Conservation (phyloP, 1,140 invertebrate genomes). For the Drosophila guanche region DNA sequence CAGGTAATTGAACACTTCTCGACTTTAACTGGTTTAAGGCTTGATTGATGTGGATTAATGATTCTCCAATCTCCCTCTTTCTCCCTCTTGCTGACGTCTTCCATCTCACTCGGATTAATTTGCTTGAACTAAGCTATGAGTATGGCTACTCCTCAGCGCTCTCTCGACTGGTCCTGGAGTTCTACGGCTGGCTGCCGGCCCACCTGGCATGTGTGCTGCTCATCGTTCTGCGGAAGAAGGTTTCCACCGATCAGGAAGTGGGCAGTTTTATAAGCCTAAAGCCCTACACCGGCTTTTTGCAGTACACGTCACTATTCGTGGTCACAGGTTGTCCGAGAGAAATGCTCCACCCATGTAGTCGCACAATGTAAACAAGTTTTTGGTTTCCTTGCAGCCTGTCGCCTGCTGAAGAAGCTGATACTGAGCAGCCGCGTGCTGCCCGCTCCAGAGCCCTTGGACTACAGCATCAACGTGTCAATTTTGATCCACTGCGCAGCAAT, state of each 20-base stretch:
- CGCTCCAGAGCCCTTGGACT: slow-evolving; percentile 49
- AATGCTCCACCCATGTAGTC: neutral
- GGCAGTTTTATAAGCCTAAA: slow-evolving; percentile 61
- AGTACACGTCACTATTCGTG: slow-evolving; percentile 69
- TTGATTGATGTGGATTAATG: too few relatives aligned
- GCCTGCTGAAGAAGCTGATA: slow-evolving; percentile 65
- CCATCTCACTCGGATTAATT: slow-evolving; percentile 19
- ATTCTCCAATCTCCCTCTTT: neutral
- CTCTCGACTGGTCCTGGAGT: slow-evolving; percentile 67
- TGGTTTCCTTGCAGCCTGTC: slow-evolving; percentile 47
- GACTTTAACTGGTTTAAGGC: too few relatives aligned
- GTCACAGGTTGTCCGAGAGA: slow-evolving; percentile 59
- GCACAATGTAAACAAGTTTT: neutral
- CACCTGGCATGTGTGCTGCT: slow-evolving; percentile 74
- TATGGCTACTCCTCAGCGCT: slow-evolving; percentile 70
- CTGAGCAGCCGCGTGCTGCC: slow-evolving; percentile 45
- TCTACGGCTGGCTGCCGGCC: slow-evolving; percentile 77
- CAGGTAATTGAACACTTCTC: slow-evolving; percentile 71
- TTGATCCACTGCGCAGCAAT: slow-evolving; percentile 70
- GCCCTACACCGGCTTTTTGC: slow-evolving; percentile 61
- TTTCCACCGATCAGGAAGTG: slow-evolving; percentile 48
- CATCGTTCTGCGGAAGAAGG: slow-evolving; percentile 70
- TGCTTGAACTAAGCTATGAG: slow-evolving; percentile 53
- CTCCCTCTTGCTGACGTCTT: neutral
- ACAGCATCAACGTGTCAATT: slow-evolving; percentile 67